Evolutionary conservation across 2,797 vertebrate genomes (phyloP), one percentile per base, ranked within the genome.

Genomic region (Epinephelus malabaricus): DNA sequence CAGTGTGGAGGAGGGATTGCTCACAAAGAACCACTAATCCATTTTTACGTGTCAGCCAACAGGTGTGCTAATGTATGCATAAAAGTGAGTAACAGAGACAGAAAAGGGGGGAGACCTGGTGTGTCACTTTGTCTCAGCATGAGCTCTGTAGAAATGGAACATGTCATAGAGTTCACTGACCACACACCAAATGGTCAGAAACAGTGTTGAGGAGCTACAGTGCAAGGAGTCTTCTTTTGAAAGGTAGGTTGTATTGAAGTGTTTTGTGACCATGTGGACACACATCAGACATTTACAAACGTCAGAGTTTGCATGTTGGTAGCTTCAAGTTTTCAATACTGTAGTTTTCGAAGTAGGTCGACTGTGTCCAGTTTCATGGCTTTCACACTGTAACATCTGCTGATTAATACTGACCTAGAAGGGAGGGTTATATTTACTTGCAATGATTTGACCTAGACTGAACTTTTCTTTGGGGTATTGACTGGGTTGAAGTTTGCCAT

Each of bases 111-210:
- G 38, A 45, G 25, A 46, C 67, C 15, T 34, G 47, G 2, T 13
- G 62, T 72, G 67, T 65, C 70, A 17, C 55, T 58, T 45, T 58
- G 17, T 69, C 21, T 79, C 23, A 63, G 53, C 23, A 23, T 9
- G 30, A 65, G 50, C n/a, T 49, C 45, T 47, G 69, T 63, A 65
- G 56, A 73, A 80, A 60, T 59, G 75, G 45, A 65, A 90, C 91
- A 63, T 51, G 68, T 70, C 76, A 77, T 59, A 7, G 27, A 87
- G 81, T 79, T 87, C 79, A 80, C 77, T 64, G 76, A 69, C 75
- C 50, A 73, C 59, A 25, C 30, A 38, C 25, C 15, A 23, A 54
- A 13, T 8, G 38, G 38, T 51, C 54, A 60, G 38, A 3, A 21
- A 25, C 38, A 10, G 13, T 34, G 23, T 19, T 9, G 49, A 55